A percentile compares a stretch with the other conserved stretches of the same genome.
phyloP scores from a whole-genome alignment of 1,140 invertebrate genomes.

The Philotrypesis tridentata region DNA sequence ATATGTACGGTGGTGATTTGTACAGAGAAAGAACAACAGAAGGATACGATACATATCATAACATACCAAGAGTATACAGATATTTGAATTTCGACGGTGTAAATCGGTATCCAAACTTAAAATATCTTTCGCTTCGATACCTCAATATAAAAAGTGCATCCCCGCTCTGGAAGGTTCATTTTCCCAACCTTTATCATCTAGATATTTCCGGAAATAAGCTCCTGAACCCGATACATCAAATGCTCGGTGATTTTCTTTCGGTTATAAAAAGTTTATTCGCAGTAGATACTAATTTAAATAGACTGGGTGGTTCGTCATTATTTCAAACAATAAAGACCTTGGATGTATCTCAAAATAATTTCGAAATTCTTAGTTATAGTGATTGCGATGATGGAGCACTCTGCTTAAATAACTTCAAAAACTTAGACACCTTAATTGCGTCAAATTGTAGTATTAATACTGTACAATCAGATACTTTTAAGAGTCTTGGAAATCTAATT shows the following conservation, averaged over 20 bases:
- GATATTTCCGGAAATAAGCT: constrained; percentile 6
- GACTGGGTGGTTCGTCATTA: background rate
- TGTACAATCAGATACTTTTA: background rate
- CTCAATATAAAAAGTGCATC: background rate
- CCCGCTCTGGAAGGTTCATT: background rate
- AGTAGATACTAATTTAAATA: background rate
- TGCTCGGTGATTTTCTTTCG: background rate
- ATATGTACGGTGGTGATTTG: too few relatives aligned
- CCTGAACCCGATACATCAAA: background rate
- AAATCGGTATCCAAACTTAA: background rate
- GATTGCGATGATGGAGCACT: background rate
- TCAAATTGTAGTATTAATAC: background rate
- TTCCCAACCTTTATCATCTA: background rate
- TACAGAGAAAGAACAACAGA: background rate
- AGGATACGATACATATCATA: background rate
- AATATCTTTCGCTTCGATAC: background rate
- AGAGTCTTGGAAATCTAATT: background rate
- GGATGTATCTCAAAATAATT: background rate
- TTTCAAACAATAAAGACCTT: background rate
- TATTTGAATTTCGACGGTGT: background rate
- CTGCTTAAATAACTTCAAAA: background rate
- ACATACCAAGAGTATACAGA: too few relatives aligned
- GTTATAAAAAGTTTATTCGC: background rate
- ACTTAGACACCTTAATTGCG: background rate
- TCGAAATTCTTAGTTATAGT: background rate